A percentile compares a stretch with the other conserved stretches of the same genome.
These are phyloP conservation scores for Platyrinchus mystaceus DNA, from an alignment of 2,797 vertebrate genomes.

Conservation along the genomic window DNA sequence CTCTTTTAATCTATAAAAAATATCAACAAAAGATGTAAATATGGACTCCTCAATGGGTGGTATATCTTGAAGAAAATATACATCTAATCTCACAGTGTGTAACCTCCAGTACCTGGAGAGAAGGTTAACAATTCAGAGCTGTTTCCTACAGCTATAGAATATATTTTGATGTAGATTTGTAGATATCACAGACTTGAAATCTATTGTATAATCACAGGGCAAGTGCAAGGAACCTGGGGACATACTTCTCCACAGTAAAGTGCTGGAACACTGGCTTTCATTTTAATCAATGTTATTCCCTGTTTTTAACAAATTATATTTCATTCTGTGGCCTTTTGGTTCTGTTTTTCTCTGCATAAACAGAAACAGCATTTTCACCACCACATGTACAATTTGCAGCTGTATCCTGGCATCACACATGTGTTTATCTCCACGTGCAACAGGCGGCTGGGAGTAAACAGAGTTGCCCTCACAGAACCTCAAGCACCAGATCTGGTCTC, in stretches of 20 bases:
- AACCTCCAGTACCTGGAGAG: constrained; percentile 81
- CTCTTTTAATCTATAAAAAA: constrained; percentile 86
- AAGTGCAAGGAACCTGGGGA: constrained; percentile 69
- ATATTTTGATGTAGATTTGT: constrained; percentile 82
- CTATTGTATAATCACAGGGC: constrained; percentile 78
- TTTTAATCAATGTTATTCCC: constrained; percentile 63
- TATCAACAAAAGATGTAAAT: constrained; percentile 87
- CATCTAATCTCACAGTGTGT: constrained; percentile 84
- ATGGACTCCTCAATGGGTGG: constrained; percentile 83
- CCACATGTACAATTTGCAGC: neutral
- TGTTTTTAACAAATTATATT: constrained; percentile 71
- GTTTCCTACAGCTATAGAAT: constrained; percentile 78
- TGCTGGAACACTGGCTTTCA: constrained; percentile 51
- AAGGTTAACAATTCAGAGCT: constrained; percentile 84
- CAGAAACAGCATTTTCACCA: neutral
- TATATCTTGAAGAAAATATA: constrained; percentile 84
- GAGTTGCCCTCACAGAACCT: neutral
- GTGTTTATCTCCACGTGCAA: neutral
- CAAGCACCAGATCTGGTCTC: neutral
- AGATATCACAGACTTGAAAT: constrained; percentile 80
- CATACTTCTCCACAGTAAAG: constrained; percentile 59
- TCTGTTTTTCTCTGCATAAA: constrained; percentile 35
- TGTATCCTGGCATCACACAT: neutral
- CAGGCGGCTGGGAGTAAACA: neutral
- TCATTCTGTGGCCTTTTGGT: constrained; percentile 47